Evolutionary conservation across 1,140 invertebrate species (phyloP), one percentile per base, ranked within the genome.

Genomic region (Papilio xuthus): DNA sequence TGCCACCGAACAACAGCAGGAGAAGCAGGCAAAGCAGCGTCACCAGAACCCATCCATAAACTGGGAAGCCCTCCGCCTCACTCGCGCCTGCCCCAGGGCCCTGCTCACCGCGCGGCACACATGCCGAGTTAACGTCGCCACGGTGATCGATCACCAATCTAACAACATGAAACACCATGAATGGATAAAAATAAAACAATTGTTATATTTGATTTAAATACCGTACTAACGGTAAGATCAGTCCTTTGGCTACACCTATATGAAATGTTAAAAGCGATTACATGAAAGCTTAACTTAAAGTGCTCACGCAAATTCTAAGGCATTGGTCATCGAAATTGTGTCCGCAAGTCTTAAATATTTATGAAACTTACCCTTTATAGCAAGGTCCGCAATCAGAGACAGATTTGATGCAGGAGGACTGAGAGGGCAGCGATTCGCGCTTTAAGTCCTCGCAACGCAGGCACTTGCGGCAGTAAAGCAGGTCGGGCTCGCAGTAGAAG

Each of bases 371-470:
- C 91, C 86, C 86, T 74, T 86, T 81, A 9, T 88, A 78, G 79
- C 91, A 92, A 4, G 79, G 67, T 53, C 91, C 91, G 76, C 91
- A 92, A 1, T 87, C 82, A 4, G 80, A 47, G 0, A 92, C 81
- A 10, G 89, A 88, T 32, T 84, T 89, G 42, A 90, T 85, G 63
- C 91, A 92, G 0, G 23, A 9, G 0, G 77, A 76, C 9, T 74
- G 9, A 0, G 74, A 73, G 4, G 42, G 44, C 0, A 83, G 81
- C 4, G 86, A 79, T 13, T 87, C 82, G 1, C 89, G 83, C 53
- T 88, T 89, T 15, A 87, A 78, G 10, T 88, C 80, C 9, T 84
- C 81, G 72, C 92, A 93, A 32, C 81, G 60, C 9, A 91, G 80
- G 69, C 92, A 93, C n/a, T 84, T 78, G 8, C 79, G 82, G 78